Evolutionary conservation across 2,888 invertebrate genomes (phyloP).

Genomic region (Drosophila robusta): DNA sequence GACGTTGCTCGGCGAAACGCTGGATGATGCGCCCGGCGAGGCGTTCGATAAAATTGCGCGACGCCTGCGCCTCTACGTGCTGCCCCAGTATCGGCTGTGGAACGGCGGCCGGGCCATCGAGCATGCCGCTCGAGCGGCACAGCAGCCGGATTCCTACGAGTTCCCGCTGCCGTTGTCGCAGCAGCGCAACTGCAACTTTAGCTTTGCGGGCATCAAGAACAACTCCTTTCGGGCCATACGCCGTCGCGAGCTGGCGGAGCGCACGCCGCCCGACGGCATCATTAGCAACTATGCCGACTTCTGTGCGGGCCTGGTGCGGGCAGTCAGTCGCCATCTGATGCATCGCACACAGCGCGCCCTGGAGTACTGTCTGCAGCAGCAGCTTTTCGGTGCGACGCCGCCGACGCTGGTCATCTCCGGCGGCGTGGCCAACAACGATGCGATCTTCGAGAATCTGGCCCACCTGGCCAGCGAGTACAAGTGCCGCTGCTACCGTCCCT

Average conservation of each 20-base stretch:
- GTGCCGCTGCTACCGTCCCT: conserved; percentile 90
- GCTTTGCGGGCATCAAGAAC: conserved; percentile 93
- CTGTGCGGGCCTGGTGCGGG: conserved; percentile 93
- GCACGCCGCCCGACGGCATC: conserved; percentile 88
- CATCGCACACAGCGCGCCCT: conserved; percentile 94
- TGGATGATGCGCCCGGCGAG: conserved; percentile 97
- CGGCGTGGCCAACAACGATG: conserved; percentile 97
- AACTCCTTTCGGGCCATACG: conserved; percentile 86
- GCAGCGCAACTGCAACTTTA: conserved; percentile 94
- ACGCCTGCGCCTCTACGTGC: conserved; percentile 91
- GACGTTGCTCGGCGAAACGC: conserved; percentile 90
- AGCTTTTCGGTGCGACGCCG: conserved; percentile 87
- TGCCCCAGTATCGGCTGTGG: conserved; percentile 88
- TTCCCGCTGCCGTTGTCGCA: conserved; percentile 89
- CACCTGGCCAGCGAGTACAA: conserved; percentile 88
- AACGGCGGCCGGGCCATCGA: conserved; percentile 96
- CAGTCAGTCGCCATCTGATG: conserved; percentile 91
- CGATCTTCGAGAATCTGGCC: conserved; percentile 89
- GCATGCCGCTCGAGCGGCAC: conserved; percentile 89
- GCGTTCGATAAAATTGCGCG: conserved; percentile 97
- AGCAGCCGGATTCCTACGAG: conserved; percentile 88
- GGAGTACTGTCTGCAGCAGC: conserved; percentile 87
- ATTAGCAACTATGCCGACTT: conserved; percentile 92
- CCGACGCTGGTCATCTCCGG: conserved; percentile 93
- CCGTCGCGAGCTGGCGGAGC: conserved; percentile 86